Percentiles rank a stretch among this genome's conserved stretches.
Conservation (phyloP, 2,113 vertebrate species). For the Halichoeres trimaculatus region DNA sequence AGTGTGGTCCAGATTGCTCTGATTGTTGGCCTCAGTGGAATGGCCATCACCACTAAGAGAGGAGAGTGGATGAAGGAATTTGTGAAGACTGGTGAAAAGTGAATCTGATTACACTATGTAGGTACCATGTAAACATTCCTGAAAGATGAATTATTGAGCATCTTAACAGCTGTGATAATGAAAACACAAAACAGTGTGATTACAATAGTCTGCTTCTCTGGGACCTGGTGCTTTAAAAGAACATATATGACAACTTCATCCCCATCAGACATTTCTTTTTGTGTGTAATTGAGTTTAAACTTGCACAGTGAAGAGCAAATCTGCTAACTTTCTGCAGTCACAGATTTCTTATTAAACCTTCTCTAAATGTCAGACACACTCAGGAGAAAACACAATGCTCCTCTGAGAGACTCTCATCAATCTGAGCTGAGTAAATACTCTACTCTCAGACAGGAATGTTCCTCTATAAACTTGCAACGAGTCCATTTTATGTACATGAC, state of each 20-base stretch:
- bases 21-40: too few relatives aligned
- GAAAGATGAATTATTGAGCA: too few relatives aligned
- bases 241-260: conserved; percentile 86
- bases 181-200: too few relatives aligned
- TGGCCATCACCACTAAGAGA: conserved; percentile 91
- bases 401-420: background rate
- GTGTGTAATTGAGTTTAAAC: conserved; percentile 79
- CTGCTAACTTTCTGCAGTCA: conserved; percentile 76
- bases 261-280: conserved; percentile 80
- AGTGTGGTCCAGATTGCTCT: conserved; percentile 92
- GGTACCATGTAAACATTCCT: too few relatives aligned
- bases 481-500: too few relatives aligned
- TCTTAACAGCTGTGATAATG: too few relatives aligned
- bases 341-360: background rate
- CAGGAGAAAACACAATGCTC: background rate
- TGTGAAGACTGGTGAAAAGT: conserved; percentile 91
- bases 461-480: conserved; percentile 35
- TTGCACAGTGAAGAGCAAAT: conserved; percentile 87
- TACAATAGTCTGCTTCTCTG: too few relatives aligned
- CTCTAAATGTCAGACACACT: conserved; percentile 13
- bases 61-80: conserved; percentile 91
- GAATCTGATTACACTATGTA: conserved; percentile 40
- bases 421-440: conserved; percentile 23
- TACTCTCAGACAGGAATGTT: conserved; percentile 1
- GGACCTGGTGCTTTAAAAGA: conserved; percentile 88